These are phyloP conservation scores for Sorex fumeus DNA, from an alignment of 2,113 vertebrate species.

Conservation along the genomic window DNA sequence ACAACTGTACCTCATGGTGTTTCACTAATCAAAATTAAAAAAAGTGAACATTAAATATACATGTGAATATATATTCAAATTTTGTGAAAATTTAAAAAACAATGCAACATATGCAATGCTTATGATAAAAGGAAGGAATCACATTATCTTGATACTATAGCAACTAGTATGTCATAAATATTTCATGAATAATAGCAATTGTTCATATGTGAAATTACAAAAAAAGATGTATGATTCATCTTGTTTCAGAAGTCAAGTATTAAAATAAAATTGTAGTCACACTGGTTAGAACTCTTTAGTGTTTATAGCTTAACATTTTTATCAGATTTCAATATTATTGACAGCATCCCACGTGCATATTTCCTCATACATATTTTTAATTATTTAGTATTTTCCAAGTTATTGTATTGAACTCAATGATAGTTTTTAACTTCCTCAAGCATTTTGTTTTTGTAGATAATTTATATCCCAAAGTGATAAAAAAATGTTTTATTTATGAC, in stretches of 20 bases:
- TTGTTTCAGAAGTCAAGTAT: not conserved
- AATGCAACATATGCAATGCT: not conserved
- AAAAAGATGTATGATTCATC: not conserved
- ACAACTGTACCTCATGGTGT: too few relatives aligned
- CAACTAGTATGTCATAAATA: not conserved
- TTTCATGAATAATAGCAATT: not conserved
- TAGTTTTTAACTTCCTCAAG: not conserved
- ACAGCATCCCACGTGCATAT: not conserved
- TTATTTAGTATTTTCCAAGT: slow-evolving; percentile 21
- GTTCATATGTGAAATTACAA: not conserved
- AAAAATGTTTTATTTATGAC: not conserved
- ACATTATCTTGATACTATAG: not conserved
- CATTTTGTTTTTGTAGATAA: slow-evolving; percentile 23
- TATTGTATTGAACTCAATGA: not conserved
- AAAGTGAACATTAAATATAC: not conserved
- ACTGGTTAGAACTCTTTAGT: not conserved
- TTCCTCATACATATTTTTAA: not conserved
- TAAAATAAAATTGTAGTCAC: not conserved
- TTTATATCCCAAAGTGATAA: slow-evolving; percentile 15
- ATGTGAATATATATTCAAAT: not conserved
- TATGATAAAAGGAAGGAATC: not conserved
- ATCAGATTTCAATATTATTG: not conserved
- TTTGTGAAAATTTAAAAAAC: not conserved
- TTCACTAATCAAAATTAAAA: too few relatives aligned
- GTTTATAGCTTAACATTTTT: not conserved